A percentile compares a stretch with the other conserved stretches of the same genome.
Evolutionary conservation across 2,888 invertebrate genomes (phyloP).

Genomic region (Oxyteleia sp.): DNA sequence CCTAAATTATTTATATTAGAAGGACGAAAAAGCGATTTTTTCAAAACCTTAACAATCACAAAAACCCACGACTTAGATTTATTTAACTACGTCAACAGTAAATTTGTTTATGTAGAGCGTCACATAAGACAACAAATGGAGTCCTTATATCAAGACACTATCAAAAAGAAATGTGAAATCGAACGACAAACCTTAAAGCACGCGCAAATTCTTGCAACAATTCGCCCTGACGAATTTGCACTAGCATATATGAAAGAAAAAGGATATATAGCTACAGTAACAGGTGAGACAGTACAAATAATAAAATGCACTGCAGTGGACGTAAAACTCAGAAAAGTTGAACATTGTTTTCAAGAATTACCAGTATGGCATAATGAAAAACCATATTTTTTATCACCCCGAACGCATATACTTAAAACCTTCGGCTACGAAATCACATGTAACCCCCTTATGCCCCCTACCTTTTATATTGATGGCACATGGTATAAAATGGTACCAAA

Average conservation of each 20-base stretch:
- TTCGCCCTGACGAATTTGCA: conserved; percentile 21
- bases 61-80: conserved; percentile 64
- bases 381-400: too few relatives aligned
- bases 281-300: conserved; percentile 11
- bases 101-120: conserved; percentile 77
- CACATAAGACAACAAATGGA: too few relatives aligned
- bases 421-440: too few relatives aligned
- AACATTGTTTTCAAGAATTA: too few relatives aligned
- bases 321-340: neutral
- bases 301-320: conserved; percentile 1
- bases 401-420: too few relatives aligned
- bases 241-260: conserved; percentile 1
- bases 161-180: too few relatives aligned
- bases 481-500: too few relatives aligned
- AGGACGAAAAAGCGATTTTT: conserved; percentile 5
- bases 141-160: too few relatives aligned
- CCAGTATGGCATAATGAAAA: too few relatives aligned
- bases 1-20: conserved; percentile 57
- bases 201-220: neutral
- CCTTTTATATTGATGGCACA: too few relatives aligned
- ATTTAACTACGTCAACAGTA: conserved; percentile 73
- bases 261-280: conserved; percentile 5
- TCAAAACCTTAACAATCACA: neutral
- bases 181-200: neutral
- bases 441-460: too few relatives aligned